These are phyloP conservation scores for Pocillopora verrucosa DNA, from an alignment of 64 coral and sea anemone genomes.

Conservation along the genomic window DNA sequence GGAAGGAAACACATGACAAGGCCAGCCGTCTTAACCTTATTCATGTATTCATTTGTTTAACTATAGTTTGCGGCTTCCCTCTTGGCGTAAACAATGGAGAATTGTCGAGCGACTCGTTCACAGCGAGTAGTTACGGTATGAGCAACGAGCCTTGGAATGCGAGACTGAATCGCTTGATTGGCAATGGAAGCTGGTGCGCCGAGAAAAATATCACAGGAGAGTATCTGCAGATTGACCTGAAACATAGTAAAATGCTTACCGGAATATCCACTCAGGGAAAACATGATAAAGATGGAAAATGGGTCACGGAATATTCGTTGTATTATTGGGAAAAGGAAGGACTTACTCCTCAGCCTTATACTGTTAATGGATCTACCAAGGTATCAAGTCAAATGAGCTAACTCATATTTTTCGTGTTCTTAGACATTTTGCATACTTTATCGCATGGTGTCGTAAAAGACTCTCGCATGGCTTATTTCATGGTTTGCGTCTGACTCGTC, in stretches of 20 bases:
- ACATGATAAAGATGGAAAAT: conserved; percentile 29
- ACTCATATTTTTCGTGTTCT: not conserved
- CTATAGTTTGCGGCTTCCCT: conserved; percentile 24
- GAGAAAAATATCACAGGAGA: not conserved
- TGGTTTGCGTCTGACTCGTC: no score
- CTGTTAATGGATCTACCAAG: not conserved
- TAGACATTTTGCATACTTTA: no score
- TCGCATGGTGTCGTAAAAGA: no score
- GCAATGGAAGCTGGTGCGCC: not conserved
- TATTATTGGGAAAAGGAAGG: conserved; percentile 17
- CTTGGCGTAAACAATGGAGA: conserved; percentile 25
- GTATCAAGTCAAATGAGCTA: not conserved
- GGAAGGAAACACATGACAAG: no score
- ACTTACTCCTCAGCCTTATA: not conserved
- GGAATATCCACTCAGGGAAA: conserved; percentile 38
- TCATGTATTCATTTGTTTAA: not conserved
- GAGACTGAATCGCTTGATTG: conserved; percentile 16
- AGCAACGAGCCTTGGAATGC: conserved; percentile 22
- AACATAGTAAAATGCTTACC: not conserved
- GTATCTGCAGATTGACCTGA: conserved; percentile 31
- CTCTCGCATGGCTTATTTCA: no score
- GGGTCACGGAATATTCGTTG: conserved; percentile 60
- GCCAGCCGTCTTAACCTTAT: no score
- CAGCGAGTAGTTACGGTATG: not conserved
- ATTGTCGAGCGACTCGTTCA: not conserved